phyloP scores from a whole-genome alignment of 2,113 vertebrate species.

The Dromiciops gliroides region DNA sequence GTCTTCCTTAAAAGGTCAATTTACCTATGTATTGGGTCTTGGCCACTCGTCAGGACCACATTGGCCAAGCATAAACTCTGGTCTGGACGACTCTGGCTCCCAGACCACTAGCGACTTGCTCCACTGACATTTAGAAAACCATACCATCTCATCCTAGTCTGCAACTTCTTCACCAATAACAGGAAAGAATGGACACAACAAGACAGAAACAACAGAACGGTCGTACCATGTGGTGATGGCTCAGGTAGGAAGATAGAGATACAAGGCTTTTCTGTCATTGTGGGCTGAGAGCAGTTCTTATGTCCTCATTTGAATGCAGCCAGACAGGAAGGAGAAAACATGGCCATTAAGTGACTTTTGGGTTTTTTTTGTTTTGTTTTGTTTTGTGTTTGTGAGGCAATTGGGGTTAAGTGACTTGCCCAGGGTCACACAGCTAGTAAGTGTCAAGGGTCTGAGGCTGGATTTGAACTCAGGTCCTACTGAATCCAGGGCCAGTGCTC shows the following conservation, averaged over 20 bases:
- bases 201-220: background rate
- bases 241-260: background rate
- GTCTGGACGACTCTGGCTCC: background rate
- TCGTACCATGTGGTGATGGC: background rate
- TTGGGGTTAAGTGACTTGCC: too few relatives aligned
- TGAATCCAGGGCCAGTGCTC: too few relatives aligned
- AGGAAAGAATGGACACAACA: background rate
- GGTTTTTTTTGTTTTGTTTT: too few relatives aligned
- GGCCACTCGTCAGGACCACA: background rate
- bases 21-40: background rate
- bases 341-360: too few relatives aligned
- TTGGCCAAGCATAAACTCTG: too few relatives aligned
- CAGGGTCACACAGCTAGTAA: too few relatives aligned
- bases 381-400: too few relatives aligned
- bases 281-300: background rate
- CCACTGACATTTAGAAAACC: background rate
- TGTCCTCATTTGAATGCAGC: background rate
- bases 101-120: background rate
- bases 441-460: too few relatives aligned
- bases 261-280: background rate
- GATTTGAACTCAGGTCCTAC: too few relatives aligned
- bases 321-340: background rate
- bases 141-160: background rate
- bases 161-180: background rate
- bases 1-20: background rate